These are phyloP conservation scores for Nyctibius grandis DNA, from an alignment of 2,797 vertebrate species.

Conservation along the genomic window DNA sequence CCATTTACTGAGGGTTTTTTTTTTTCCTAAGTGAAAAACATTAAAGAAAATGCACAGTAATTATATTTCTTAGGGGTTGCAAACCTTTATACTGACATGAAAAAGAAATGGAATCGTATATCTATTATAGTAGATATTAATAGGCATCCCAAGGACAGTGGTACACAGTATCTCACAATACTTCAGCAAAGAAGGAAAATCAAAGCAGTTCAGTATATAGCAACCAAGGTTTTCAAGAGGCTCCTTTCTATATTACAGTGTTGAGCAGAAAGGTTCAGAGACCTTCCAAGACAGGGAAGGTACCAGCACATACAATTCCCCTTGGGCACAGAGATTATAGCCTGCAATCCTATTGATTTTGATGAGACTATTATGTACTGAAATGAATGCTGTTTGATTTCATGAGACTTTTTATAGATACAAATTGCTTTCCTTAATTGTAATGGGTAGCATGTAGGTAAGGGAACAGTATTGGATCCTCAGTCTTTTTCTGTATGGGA, in stretches of 20 bases:
- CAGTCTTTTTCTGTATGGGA: neutral
- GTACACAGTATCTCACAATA: neutral
- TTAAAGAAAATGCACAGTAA: neutral
- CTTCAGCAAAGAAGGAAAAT: slow-evolving; percentile 11
- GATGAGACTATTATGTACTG: neutral
- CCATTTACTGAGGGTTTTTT: neutral
- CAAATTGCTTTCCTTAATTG: neutral
- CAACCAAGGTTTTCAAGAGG: neutral
- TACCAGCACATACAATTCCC: neutral
- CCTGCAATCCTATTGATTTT: neutral
- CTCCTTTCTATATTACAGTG: neutral
- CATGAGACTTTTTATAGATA: neutral
- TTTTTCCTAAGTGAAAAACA: slow-evolving; percentile 3
- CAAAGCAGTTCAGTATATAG: neutral
- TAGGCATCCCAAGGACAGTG: neutral
- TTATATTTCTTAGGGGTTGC: neutral
- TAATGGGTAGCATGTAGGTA: neutral
- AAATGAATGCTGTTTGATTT: slow-evolving; percentile 1
- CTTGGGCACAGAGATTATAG: neutral
- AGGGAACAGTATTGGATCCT: neutral
- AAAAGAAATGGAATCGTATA: neutral
- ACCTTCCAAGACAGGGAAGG: neutral
- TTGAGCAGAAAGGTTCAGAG: neutral
- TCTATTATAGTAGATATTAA: neutral
- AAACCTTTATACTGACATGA: neutral